These are phyloP conservation scores for Gasterosteus nipponicus DNA, from an alignment of 2,113 vertebrate genomes.

Conservation along the genomic window DNA sequence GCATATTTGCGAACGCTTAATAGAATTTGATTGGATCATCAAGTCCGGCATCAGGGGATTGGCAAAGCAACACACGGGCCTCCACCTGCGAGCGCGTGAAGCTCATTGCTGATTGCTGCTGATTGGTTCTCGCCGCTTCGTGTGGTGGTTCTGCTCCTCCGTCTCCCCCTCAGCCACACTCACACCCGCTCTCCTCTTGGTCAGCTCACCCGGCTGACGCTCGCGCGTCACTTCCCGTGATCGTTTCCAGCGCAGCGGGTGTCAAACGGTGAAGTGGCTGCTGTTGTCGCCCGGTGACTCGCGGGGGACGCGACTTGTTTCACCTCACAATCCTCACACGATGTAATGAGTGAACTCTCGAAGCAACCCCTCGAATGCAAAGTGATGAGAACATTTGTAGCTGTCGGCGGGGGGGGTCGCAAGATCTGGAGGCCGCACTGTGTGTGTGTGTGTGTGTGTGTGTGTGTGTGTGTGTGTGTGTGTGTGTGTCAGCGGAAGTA, in stretches of 20 bases:
- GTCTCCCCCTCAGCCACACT: constrained; percentile 16
- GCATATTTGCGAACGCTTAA: not conserved
- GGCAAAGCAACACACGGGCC: not conserved
- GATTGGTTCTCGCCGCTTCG: not conserved
- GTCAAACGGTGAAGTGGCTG: not conserved
- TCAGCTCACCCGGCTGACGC: constrained; percentile 12
- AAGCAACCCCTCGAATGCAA: not conserved
- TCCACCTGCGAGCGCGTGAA: not conserved
- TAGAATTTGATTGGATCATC: not conserved
- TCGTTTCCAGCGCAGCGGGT: not conserved
- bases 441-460: not conserved
- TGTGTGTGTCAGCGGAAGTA: constrained; percentile 25
- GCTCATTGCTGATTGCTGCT: not conserved
- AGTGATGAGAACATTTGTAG: constrained; percentile 18
- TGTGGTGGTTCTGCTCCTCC: constrained; percentile 34
- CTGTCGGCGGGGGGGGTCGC: constrained; percentile 1
- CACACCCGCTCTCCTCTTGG: constrained; percentile 6
- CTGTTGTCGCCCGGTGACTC: too few relatives aligned
- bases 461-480: constrained; percentile 9
- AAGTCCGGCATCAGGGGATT: too few relatives aligned
- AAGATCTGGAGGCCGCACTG: constrained; percentile 25
- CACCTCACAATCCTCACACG: not conserved
- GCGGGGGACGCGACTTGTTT: too few relatives aligned
- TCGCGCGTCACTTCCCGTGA: constrained; percentile 41
- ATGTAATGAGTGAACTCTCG: not conserved